phyloP scores from a whole-genome alignment of 1,140 invertebrate genomes.

The Drosophila triauraria region DNA sequence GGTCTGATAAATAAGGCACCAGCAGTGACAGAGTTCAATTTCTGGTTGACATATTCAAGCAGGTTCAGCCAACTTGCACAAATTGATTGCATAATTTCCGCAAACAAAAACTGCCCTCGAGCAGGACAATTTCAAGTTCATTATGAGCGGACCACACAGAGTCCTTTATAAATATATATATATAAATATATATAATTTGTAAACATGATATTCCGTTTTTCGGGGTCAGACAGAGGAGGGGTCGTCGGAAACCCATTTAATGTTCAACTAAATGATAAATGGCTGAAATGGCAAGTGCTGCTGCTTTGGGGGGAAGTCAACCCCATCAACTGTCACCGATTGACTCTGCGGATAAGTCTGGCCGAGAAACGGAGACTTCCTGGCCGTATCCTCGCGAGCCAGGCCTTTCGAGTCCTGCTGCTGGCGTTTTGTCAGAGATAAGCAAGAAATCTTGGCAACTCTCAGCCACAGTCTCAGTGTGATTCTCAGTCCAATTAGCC shows the following conservation, averaged over 20 bases:
- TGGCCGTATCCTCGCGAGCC: constrained; percentile 23
- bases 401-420: constrained; percentile 31
- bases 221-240: constrained; percentile 25
- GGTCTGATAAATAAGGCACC: constrained; percentile 10
- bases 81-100: constrained; percentile 82
- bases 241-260: constrained; percentile 75
- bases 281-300: constrained; percentile 48
- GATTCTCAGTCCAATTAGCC: constrained; percentile 37
- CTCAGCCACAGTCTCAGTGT: constrained; percentile 6
- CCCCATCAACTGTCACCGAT: constrained; percentile 68
- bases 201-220: constrained; percentile 38
- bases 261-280: constrained; percentile 78
- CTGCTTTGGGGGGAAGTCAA: constrained; percentile 24
- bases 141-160: constrained; percentile 45
- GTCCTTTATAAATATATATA: constrained; percentile 2
- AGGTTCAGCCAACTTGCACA: constrained; percentile 67
- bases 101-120: constrained; percentile 52
- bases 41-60: constrained; percentile 59
- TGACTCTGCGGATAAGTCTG: constrained; percentile 65
- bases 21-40: constrained; percentile 38
- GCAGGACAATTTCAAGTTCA: constrained; percentile 72
- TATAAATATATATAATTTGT: constrained; percentile 29
- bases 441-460: constrained; percentile 35
- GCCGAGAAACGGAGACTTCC: constrained; percentile 30
- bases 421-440: constrained; percentile 71